These are phyloP conservation scores for Spinibarbus caldwelli DNA, from an alignment of 2,797 vertebrate species.

Conservation along the genomic window DNA sequence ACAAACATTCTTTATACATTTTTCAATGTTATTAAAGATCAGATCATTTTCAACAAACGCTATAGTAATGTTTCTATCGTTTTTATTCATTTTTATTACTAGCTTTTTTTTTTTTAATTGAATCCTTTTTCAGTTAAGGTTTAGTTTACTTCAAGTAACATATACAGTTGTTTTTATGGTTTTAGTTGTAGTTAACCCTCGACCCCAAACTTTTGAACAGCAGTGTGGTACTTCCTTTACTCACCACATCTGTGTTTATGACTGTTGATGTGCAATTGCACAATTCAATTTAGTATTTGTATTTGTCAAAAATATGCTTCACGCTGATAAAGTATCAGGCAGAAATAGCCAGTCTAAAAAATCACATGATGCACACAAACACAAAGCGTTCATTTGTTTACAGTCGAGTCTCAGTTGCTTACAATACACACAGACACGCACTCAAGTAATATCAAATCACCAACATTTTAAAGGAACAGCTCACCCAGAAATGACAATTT, in stretches of 20 bases:
- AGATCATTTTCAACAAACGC: too few species aligned
- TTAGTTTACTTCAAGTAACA: neutral
- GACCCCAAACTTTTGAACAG: neutral
- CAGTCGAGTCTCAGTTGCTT: neutral
- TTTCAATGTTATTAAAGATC: too few species aligned
- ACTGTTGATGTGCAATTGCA: neutral
- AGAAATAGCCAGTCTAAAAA: neutral
- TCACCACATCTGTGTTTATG: neutral
- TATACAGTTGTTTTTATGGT: neutral
- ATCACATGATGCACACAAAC: conserved; percentile 1
- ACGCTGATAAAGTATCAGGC: neutral
- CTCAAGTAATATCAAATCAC: neutral
- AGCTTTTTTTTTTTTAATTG: too few species aligned
- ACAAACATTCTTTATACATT: too few species aligned
- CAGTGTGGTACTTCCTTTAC: neutral
- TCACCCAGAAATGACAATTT: neutral
- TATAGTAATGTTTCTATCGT: too few species aligned
- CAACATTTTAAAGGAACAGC: neutral
- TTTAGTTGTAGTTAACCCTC: neutral
- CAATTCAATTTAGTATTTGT: neutral
- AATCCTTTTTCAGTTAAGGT: neutral
- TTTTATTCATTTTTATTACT: too few species aligned
- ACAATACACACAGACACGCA: neutral
- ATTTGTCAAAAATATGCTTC: neutral
- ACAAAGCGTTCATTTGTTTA: conserved; percentile 3